Percentiles rank a stretch among this genome's conserved stretches.
These are phyloP conservation scores for Aythya baeri DNA, from an alignment of 2,113 vertebrate species.

Conservation along the genomic window DNA sequence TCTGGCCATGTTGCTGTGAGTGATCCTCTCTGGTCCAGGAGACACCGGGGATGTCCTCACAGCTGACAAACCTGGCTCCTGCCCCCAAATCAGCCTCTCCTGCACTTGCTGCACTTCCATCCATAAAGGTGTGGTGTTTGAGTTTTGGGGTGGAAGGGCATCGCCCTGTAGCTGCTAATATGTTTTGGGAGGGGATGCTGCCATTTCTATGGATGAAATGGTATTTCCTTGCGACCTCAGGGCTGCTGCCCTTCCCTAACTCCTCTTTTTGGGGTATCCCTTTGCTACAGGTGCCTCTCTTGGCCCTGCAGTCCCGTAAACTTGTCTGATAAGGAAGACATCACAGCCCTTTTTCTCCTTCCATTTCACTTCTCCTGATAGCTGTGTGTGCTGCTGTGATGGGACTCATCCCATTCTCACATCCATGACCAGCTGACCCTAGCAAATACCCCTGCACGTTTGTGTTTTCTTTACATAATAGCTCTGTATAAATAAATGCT, in stretches of 20 bases:
- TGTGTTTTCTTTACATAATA: neutral
- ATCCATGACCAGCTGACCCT: neutral
- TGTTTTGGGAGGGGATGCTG: neutral
- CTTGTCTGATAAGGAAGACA: neutral
- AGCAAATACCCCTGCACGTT: neutral
- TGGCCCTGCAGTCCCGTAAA: neutral
- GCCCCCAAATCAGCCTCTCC: neutral
- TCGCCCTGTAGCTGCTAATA: neutral
- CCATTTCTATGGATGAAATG: neutral
- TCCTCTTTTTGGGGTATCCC: neutral
- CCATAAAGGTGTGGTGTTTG: neutral
- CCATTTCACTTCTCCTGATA: neutral
- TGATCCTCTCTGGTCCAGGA: neutral
- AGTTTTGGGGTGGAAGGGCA: neutral
- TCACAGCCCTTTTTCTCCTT: accelerated
- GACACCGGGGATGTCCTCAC: neutral
- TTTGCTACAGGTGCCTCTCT: neutral
- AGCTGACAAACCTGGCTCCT: neutral
- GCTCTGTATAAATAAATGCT: neutral
- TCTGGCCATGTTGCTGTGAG: accelerated
- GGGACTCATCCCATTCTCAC: neutral
- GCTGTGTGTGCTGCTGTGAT: neutral
- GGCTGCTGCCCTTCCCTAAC: neutral
- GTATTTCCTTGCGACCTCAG: neutral
- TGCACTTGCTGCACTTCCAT: neutral